Evolutionary conservation across 2,888 invertebrate genomes (phyloP), one percentile per base, ranked within the genome.

Genomic region (Callyntrura guangdongensis): DNA sequence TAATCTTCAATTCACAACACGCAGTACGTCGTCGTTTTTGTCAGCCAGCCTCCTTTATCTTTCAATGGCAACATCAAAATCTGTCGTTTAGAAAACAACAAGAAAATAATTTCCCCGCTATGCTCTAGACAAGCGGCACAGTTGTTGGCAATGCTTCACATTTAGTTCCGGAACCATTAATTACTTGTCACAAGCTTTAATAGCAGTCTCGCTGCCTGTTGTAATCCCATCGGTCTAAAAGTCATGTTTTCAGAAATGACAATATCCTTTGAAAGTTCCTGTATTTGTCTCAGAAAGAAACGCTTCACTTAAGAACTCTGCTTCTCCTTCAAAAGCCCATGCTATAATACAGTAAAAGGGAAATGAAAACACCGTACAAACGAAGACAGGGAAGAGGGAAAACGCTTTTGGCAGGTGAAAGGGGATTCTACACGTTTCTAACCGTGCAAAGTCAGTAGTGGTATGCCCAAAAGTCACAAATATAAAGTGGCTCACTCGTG

Each of bases 111-210:
- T 53, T 67, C 47, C 27, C 22, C n/a, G 20, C 47, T 67, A 67
- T 67, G 67, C 67, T n/a, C n/a, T n/a, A n/a, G 47, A 67, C 53
- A 53, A 17, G 72, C 72, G 64, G 56, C 69, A 49, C 89, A 89
- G 89, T 86, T 91, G 88, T 91, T 92, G 92, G 92, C 92, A 91
- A 89, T 86, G 86, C 56, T 88, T 91, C 91, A 91, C 91, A 87
- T 91, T 92, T 90, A 79, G 91, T 91, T 91, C 90, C 91, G 91
- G 82, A 91, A 82, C 91, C 92, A 92, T 92, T 92, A 92, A 92
- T 92, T 91, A 92, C 89, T 91, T 91, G 92, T 92, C 92, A 89
- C 45, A 59, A 69, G 56, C 56, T 56, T 53, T 56, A 47, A 47
- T 72, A 45, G 36, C 20, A 0, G 36, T 45, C 49, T 77, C 27